phyloP scores from a whole-genome alignment of 2,113 vertebrate species.

The Spizaetus ornatus region DNA sequence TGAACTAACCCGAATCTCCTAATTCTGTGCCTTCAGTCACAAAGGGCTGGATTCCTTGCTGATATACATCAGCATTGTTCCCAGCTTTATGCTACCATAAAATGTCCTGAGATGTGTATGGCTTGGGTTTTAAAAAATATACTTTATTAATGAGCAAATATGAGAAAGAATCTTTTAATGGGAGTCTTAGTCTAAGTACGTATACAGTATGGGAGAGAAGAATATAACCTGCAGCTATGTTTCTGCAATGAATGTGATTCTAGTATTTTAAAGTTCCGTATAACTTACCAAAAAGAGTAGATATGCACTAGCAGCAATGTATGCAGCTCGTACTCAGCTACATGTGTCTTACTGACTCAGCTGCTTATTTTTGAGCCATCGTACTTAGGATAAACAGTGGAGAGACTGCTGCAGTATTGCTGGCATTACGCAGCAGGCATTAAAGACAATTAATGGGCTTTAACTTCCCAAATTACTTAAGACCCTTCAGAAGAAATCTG shows the following conservation, averaged over 20 bases:
- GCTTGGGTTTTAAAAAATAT: neutral
- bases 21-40: neutral
- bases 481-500: slow-evolving; percentile 57
- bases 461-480: slow-evolving; percentile 65
- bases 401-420: neutral
- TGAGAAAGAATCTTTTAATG: neutral
- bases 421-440: slow-evolving; percentile 40
- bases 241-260: neutral
- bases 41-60: neutral
- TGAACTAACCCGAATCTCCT: neutral
- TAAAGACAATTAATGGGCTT: slow-evolving; percentile 65
- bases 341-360: neutral
- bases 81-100: neutral
- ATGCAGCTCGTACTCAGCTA: neutral
- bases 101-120: neutral
- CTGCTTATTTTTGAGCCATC: slow-evolving; percentile 33
- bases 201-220: neutral
- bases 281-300: neutral
- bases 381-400: neutral
- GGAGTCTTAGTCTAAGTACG: neutral
- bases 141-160: neutral
- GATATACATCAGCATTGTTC: neutral
- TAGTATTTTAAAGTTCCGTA: neutral
- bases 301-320: neutral
- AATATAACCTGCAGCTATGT: neutral